Percentiles rank a stretch among this genome's conserved stretches.
These are phyloP conservation scores for Bombus superbus DNA, from an alignment of 1,140 invertebrate genomes.

Conservation along the genomic window DNA sequence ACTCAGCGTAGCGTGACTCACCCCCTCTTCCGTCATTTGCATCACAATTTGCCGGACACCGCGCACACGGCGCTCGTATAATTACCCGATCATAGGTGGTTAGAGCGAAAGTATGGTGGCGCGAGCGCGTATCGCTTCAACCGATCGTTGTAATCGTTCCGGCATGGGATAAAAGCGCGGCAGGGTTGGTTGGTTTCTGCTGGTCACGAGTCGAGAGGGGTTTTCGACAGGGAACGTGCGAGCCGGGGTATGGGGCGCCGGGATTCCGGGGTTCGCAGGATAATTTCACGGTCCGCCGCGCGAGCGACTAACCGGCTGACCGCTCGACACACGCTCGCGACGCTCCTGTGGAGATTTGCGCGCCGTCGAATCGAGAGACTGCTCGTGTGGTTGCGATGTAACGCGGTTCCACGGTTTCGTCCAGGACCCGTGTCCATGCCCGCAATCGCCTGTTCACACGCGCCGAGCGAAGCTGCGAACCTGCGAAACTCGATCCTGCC, in stretches of 20 bases:
- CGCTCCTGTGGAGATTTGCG: background rate
- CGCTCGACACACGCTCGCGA: slow-evolving; percentile 45
- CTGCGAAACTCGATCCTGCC: background rate
- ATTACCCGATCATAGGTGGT: slow-evolving; percentile 20
- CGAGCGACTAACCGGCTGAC: slow-evolving; percentile 71
- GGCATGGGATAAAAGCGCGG: slow-evolving; percentile 35
- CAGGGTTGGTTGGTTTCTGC: background rate
- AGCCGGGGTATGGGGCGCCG: background rate
- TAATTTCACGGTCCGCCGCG: slow-evolving; percentile 73
- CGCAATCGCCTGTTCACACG: background rate
- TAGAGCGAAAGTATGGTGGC: slow-evolving; percentile 12
- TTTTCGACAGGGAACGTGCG: background rate
- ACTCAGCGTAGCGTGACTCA: background rate
- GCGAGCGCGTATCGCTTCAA: slow-evolving; percentile 10
- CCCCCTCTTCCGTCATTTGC: background rate
- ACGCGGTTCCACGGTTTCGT: background rate
- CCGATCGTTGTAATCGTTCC: slow-evolving; percentile 45
- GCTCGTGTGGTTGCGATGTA: background rate
- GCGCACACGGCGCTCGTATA: background rate
- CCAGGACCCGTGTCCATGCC: background rate
- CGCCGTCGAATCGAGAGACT: background rate
- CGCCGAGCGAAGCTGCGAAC: background rate
- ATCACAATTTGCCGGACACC: slow-evolving; percentile 28
- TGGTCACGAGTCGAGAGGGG: background rate
- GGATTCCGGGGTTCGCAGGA: slow-evolving; percentile 23